Evolutionary conservation across 2,888 invertebrate genomes (phyloP), one percentile per base, ranked within the genome.

Genomic region (Chymomyza procnemis): DNA sequence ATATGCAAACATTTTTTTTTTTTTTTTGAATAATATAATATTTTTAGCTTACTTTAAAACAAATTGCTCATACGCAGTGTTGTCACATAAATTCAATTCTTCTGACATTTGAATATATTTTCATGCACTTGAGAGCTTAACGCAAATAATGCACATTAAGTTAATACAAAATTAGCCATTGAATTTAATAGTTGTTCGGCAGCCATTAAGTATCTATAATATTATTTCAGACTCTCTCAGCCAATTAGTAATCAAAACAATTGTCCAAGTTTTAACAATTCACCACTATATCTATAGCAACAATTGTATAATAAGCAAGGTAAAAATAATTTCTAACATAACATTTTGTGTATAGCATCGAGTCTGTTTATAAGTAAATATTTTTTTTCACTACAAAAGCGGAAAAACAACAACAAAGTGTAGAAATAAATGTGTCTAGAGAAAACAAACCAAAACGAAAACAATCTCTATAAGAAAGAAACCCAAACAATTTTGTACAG

Each of bases 401-500:
- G 8, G 26, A 26, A 26, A 26, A 67, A 18, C 34, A 54, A 21
- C 12, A 48, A 52, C 14, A 46, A 74, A 54, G 60, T 21, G 50
- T 34, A 47, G 48, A 85, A 81, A 86, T 86, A 81, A 64, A 80
- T 76, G 50, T 78, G 77, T 78, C 72, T 72, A 72, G 70, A 69
- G 19, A 52, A 52, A 52, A n/a, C 18, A 47, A 52, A 52, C 3
- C 18, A 47, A 47, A 18, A 52, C n/a, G 19, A 52, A 52, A 18
- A 52, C 5, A 52, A n/a, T 18, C 9, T n/a, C 59, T 6, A n/a
- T n/a, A 69, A 66, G 71, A 75, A 79, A 80, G 73, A 79, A 76
- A 80, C 74, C 86, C 75, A 85, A 81, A 85, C 80, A 81, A 64
- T 85, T 76, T 56, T 78, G 77, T 78, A 76, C 71, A 76, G 71